Evolutionary conservation across 2,797 vertebrate genomes (phyloP).

Genomic region (Synaphobranchus kaupii): DNA sequence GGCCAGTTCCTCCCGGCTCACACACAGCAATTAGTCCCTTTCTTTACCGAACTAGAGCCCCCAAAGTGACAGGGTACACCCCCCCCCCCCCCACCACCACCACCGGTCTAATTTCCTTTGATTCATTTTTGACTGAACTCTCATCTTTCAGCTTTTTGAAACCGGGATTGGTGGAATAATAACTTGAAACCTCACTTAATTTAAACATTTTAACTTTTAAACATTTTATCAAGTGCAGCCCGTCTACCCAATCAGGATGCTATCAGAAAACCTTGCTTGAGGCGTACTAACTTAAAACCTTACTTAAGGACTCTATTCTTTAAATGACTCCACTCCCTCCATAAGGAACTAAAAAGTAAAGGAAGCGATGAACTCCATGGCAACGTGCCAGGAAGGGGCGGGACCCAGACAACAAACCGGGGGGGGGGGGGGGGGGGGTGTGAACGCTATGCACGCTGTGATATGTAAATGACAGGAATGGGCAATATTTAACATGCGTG

Average conservation of each 20-base stretch:
- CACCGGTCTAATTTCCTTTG: not conserved
- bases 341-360: not conserved
- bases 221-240: not conserved
- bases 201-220: not conserved
- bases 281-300: no score
- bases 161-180: not conserved
- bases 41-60: slow-evolving; percentile 33
- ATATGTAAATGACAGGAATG: no score
- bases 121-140: not conserved
- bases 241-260: not conserved
- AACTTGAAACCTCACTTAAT: not conserved
- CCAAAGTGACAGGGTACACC: slow-evolving; percentile 7
- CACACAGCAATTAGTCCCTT: slow-evolving; percentile 76
- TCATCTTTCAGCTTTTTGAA: not conserved
- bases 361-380: not conserved
- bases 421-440: not conserved
- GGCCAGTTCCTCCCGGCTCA: slow-evolving; percentile 77
- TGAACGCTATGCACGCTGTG: no score
- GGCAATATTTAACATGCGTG: no score
- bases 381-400: not conserved
- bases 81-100: not conserved
- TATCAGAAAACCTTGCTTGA: no score
- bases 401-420: not conserved
- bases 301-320: not conserved
- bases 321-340: not conserved